Percentiles rank a stretch among this genome's conserved stretches.
Evolutionary conservation across 2,888 invertebrate genomes (phyloP).

Genomic region (Lobophora halterata): DNA sequence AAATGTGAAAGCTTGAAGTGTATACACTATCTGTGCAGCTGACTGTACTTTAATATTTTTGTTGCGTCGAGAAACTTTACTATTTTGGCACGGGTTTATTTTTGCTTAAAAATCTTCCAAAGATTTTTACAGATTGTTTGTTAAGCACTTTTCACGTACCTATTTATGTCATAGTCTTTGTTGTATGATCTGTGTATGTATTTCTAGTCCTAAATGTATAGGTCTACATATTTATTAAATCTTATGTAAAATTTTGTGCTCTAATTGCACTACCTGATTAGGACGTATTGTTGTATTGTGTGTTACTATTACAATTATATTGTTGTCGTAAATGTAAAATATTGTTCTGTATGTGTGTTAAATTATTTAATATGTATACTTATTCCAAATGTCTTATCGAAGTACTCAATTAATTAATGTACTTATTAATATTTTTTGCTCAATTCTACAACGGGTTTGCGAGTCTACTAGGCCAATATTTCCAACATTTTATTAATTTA

Average conservation of each 20-base stretch:
- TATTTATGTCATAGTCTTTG: slow-evolving; percentile 7
- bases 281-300: slow-evolving; percentile 53
- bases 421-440: slow-evolving; percentile 11
- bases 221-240: slow-evolving; percentile 32
- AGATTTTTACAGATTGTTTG: slow-evolving; percentile 11
- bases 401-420: slow-evolving; percentile 2
- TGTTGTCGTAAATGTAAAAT: slow-evolving; percentile 45
- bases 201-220: slow-evolving; percentile 23
- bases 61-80: too few species aligned
- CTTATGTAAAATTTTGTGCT: slow-evolving; percentile 32
- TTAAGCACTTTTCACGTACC: slow-evolving; percentile 10
- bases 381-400: slow-evolving; percentile 5
- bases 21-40: too few species aligned
- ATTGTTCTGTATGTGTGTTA: slow-evolving; percentile 38
- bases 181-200: slow-evolving; percentile 11
- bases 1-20: too few species aligned
- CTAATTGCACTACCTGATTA: slow-evolving; percentile 34
- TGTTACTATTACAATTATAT: slow-evolving; percentile 52
- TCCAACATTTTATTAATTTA: too few species aligned
- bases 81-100: slow-evolving; percentile 4
- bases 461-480: background rate
- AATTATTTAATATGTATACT: slow-evolving; percentile 26
- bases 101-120: slow-evolving; percentile 9
- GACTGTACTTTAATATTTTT: too few species aligned
- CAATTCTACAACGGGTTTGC: slow-evolving; percentile 6